A percentile compares a stretch with the other conserved stretches of the same genome.
Evolutionary conservation across 2,888 invertebrate genomes (phyloP).

Genomic region (Acrobasis repandana): DNA sequence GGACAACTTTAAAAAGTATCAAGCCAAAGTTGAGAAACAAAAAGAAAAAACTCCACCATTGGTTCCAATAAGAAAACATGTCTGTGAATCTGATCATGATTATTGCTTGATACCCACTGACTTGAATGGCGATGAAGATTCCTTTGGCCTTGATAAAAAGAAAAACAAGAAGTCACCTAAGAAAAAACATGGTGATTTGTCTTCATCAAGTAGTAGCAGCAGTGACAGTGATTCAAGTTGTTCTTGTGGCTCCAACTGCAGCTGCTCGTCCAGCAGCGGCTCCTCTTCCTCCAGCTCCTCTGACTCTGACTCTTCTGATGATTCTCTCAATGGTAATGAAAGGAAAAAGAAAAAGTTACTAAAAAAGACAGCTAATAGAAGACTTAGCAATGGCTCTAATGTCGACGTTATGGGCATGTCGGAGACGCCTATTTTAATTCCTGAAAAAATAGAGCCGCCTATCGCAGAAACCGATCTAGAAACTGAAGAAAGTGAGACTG

Average conservation of each 20-base stretch:
- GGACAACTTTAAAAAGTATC: slow-evolving; percentile 90
- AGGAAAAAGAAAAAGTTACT: slow-evolving; percentile 71
- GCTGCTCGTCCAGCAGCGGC: slow-evolving; percentile 88
- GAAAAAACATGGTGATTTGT: slow-evolving; percentile 76
- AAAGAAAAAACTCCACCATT: slow-evolving; percentile 73
- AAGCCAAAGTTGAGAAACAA: slow-evolving; percentile 86
- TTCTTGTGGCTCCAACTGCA: slow-evolving; percentile 92
- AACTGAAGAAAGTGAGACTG: slow-evolving; percentile 92
- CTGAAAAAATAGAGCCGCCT: slow-evolving; percentile 81
- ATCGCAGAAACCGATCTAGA: slow-evolving; percentile 92
- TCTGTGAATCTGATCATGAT: slow-evolving; percentile 88
- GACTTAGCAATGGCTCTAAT: slow-evolving; percentile 76
- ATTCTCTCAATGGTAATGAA: slow-evolving; percentile 63
- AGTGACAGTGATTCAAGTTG: slow-evolving; percentile 90
- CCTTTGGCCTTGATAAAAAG: slow-evolving; percentile 65
- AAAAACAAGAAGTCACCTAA: slow-evolving; percentile 78
- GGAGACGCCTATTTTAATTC: slow-evolving; percentile 70
- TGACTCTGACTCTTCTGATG: slow-evolving; percentile 74
- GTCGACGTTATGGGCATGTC: slow-evolving; percentile 80
- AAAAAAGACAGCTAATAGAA: slow-evolving; percentile 63
- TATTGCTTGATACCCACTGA: slow-evolving; percentile 84
- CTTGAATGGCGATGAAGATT: slow-evolving; percentile 72
- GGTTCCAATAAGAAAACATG: slow-evolving; percentile 79
- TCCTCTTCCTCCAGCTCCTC: slow-evolving; percentile 86
- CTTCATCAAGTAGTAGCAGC: slow-evolving; percentile 89